Evolutionary conservation across 2,888 invertebrate species (phyloP).

Genomic region (Phlogophora meticulosa): DNA sequence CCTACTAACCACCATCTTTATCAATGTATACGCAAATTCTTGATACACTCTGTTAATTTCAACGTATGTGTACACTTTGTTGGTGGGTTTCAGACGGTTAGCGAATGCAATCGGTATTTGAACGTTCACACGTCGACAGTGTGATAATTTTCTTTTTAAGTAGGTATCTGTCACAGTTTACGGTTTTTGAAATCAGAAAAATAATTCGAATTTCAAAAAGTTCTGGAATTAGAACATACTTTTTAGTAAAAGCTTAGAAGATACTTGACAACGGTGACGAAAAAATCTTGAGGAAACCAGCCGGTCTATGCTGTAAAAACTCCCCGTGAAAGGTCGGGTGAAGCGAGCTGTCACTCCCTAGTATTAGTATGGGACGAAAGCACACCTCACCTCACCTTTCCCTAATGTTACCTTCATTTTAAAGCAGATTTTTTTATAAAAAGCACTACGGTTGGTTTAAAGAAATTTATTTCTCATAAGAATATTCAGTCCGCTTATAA

Average conservation of each 20-base stretch:
- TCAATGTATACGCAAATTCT: conserved; percentile 66
- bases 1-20: conserved; percentile 72
- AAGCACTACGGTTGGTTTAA: too few species aligned
- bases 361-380: too few species aligned
- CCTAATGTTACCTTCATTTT: too few species aligned
- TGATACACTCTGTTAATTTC: conserved; percentile 65
- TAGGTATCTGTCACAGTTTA: neutral
- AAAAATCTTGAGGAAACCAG: too few species aligned
- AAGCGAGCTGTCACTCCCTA: too few species aligned
- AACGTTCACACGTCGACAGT: neutral
- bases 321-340: too few species aligned
- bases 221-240: neutral
- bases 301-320: too few species aligned
- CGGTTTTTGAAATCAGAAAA: neutral
- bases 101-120: neutral
- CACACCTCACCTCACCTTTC: too few species aligned
- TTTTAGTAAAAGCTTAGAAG: neutral
- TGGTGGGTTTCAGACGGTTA: conserved; percentile 34
- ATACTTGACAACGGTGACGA: too few species aligned
- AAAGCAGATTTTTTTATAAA: too few species aligned
- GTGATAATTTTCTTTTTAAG: neutral
- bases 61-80: conserved; percentile 52
- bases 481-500: too few species aligned
- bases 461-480: too few species aligned
- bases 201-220: neutral